Conservation (phyloP, 2,888 invertebrate species). For the Altica lythri region DNA sequence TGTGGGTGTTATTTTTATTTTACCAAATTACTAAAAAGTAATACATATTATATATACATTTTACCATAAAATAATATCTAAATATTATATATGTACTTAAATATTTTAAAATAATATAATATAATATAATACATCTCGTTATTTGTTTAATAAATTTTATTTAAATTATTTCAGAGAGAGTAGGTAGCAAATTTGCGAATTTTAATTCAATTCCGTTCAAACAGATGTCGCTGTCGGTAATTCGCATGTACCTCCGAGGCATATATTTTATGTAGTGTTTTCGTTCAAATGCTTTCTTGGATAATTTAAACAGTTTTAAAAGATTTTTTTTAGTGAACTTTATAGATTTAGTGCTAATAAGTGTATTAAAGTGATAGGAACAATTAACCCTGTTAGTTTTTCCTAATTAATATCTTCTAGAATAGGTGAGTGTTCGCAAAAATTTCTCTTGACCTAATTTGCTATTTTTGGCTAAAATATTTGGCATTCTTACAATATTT, state of each 20-base stretch:
- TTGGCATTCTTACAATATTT: conserved; percentile 31
- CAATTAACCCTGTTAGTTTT: conserved; percentile 3
- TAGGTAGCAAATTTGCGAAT: conserved; percentile 31
- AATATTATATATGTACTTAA: too few relatives aligned
- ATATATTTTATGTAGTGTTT: conserved; percentile 32
- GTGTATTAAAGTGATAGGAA: background rate
- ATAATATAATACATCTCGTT: too few relatives aligned
- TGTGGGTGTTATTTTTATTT: too few relatives aligned
- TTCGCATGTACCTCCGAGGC: conserved; percentile 34
- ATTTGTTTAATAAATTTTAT: too few relatives aligned
- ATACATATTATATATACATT: too few relatives aligned
- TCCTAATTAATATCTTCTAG: conserved; percentile 12
- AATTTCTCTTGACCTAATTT: conserved; percentile 41
- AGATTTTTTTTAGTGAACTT: conserved; percentile 10
- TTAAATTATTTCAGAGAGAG: too few relatives aligned
- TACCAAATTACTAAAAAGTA: too few relatives aligned
- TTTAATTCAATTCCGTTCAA: conserved; percentile 13
- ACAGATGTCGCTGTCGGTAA: conserved; percentile 33
- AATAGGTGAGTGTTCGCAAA: conserved; percentile 24
- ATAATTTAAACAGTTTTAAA: conserved; percentile 10
- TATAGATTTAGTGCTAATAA: background rate
- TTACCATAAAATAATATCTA: too few relatives aligned
- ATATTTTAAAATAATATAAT: too few relatives aligned
- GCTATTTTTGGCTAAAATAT: conserved; percentile 39
- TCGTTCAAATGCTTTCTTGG: conserved; percentile 31